phyloP scores from a whole-genome alignment of 2,797 vertebrate species.

The Lycodopsis pacificus region DNA sequence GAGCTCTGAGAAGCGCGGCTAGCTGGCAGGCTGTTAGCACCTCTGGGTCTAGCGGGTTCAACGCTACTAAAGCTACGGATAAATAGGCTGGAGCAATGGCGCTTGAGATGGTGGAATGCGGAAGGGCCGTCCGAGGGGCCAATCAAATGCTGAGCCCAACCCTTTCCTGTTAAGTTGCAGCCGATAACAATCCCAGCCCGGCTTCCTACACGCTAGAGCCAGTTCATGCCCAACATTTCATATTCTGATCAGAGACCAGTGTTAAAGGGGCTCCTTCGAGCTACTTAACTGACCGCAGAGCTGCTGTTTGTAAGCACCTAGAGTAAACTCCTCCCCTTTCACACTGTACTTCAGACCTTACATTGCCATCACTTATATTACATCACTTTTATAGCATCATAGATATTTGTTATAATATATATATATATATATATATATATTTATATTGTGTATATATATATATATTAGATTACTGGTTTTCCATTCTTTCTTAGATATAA shows the following conservation, averaged over 20 bases:
- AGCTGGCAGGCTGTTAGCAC: conserved; percentile 62
- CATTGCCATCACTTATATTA: conserved; percentile 81
- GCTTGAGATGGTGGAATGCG: conserved; percentile 51
- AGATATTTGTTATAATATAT: conserved; percentile 80
- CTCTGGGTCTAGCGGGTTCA: conserved; percentile 44
- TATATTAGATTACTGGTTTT: conserved; percentile 86
- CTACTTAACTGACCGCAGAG: conserved; percentile 71
- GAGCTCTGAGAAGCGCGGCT: conserved; percentile 55
- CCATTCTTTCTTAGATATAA: conserved; percentile 80
- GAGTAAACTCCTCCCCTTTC: conserved; percentile 65
- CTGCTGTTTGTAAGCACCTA: conserved; percentile 63
- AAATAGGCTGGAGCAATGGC: conserved; percentile 37
- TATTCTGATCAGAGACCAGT: conserved; percentile 54
- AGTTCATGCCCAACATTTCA: conserved; percentile 37
- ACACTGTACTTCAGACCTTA: conserved; percentile 77
- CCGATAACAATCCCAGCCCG: conserved; percentile 31
- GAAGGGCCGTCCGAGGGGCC: conserved; percentile 27
- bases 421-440: conserved; percentile 70
- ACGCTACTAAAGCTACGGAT: conserved; percentile 45
- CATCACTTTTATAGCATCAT: conserved; percentile 81
- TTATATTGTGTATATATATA: conserved; percentile 72
- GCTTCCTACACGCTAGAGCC: conserved; percentile 36
- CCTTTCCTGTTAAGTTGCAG: conserved; percentile 33
- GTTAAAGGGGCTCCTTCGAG: conserved; percentile 53
- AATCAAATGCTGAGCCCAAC: conserved; percentile 11